Percentiles rank a stretch among this genome's conserved stretches.
Evolutionary conservation across 2,113 vertebrate species (phyloP).

Genomic region (Todiramphus chloris): DNA sequence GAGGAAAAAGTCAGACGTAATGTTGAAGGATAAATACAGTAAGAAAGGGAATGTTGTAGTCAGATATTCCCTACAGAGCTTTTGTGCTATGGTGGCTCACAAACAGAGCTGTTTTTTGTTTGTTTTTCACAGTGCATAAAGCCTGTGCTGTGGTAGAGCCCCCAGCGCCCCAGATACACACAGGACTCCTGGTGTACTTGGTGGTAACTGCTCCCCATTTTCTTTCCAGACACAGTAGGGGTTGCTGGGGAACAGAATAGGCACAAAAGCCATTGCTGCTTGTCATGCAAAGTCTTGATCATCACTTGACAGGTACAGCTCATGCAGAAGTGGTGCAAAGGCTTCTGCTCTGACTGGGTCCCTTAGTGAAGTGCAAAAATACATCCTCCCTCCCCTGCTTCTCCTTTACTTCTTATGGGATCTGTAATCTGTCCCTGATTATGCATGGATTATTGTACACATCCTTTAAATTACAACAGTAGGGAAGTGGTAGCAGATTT

Average conservation of each 20-base stretch:
- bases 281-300: not conserved
- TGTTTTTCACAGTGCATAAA: not conserved
- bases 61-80: not conserved
- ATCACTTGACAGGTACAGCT: not conserved
- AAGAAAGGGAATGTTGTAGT: not conserved
- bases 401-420: not conserved
- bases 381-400: not conserved
- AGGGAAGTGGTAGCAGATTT: not conserved
- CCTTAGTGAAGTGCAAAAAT: not conserved
- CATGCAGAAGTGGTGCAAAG: not conserved
- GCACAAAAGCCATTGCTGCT: not conserved
- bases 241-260: not conserved
- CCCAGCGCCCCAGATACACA: not conserved
- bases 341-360: not conserved
- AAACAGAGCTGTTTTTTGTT: not conserved
- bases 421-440: not conserved
- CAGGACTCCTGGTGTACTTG: not conserved
- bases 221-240: not conserved
- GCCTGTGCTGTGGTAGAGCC: not conserved
- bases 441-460: not conserved
- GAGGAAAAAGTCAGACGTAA: not conserved
- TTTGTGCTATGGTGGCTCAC: not conserved
- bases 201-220: not conserved
- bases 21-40: not conserved
- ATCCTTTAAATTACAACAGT: not conserved